Base-by-base conservation (phyloP, 2,113 vertebrate species). In the Rhodinocichla rosea region DNA sequence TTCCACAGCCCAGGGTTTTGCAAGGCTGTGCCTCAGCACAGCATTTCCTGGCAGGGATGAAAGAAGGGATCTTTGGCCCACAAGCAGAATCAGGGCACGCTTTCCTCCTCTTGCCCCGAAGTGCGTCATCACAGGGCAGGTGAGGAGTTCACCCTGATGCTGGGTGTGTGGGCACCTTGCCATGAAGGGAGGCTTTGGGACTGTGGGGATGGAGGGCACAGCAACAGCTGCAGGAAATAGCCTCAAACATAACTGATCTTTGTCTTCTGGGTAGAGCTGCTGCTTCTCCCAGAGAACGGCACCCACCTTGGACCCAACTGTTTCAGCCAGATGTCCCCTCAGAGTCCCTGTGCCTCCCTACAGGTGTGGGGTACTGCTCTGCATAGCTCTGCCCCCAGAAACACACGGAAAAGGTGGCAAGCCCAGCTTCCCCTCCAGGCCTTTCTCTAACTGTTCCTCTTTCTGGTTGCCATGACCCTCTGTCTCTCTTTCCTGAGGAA, bases 221-320 rank as follows among this genome's bases (percentile, higher is more conserved):
- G 67, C 47, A 74, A 55, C 59, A 95, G 82, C 85, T 93, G 84
- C 90, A 92, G 90, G 78, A 95, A 94, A 79, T 30, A 67, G 9
- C 26, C 20, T 44, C 68, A 90, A 52, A 77, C 11, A 10, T 18
- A 68, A 40, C 59, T 71, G 87, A 83, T 59, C 83, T 71, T 74
- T 65, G 42, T 87, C 76, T 95, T 82, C 53, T 62, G 64, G 79
- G 60, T 88, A 76, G 76, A 83, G 68, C 49, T 88, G 68, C 73
- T 70, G 26, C 60, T 94, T 80, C 79, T 83, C 42, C 24, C 23
- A 45, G 1, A 23, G 45, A 79, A 69, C 10, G 42, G 30, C 13
- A 55, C 32, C 33, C 20, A 49, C 28, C 45, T 63, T 4, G 1
- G 32, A 69, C 27, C 10, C 30, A 22, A 9, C 28, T 14, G 23